Percentiles rank a stretch among this genome's conserved stretches.
phyloP scores from a whole-genome alignment of 2,888 invertebrate species.

The Helicoverpa assulta region DNA sequence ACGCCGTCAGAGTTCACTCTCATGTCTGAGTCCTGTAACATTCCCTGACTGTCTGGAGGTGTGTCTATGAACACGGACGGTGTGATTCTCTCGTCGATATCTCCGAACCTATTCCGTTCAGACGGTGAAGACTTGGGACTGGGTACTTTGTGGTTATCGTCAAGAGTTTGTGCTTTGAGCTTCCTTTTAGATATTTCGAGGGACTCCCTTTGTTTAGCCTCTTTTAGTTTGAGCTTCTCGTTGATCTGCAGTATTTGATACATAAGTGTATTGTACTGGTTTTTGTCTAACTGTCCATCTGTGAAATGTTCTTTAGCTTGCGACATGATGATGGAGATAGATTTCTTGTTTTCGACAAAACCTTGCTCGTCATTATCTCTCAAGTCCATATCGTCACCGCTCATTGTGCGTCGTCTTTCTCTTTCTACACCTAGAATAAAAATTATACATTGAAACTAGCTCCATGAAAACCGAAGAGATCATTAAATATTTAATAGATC shows the following conservation, averaged over 20 bases:
- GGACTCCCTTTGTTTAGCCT: slow-evolving; percentile 93
- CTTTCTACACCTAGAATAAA: slow-evolving; percentile 80
- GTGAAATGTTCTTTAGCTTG: slow-evolving; percentile 95
- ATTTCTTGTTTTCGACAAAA: slow-evolving; percentile 91
- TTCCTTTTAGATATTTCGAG: slow-evolving; percentile 89
- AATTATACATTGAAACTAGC: neutral
- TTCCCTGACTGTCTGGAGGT: slow-evolving; percentile 75
- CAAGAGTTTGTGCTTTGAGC: slow-evolving; percentile 80
- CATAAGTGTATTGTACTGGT: slow-evolving; percentile 93
- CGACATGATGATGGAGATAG: slow-evolving; percentile 94
- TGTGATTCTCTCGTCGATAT: slow-evolving; percentile 88
- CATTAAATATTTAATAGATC: neutral
- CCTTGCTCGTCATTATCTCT: slow-evolving; percentile 85
- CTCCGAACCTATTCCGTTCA: slow-evolving; percentile 82
- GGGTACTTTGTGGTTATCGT: slow-evolving; percentile 83
- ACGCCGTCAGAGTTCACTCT: slow-evolving; percentile 72
- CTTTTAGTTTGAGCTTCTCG: slow-evolving; percentile 94
- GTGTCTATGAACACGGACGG: slow-evolving; percentile 77
- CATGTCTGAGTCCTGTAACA: slow-evolving; percentile 83
- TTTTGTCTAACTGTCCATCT: slow-evolving; percentile 93
- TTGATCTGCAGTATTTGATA: slow-evolving; percentile 94
- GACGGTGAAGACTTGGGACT: slow-evolving; percentile 85
- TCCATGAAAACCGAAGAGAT: neutral
- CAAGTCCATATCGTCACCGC: slow-evolving; percentile 88
- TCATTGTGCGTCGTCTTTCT: slow-evolving; percentile 88